phyloP scores from a whole-genome alignment of 2,888 invertebrate genomes.

The Noctua fimbriata region DNA sequence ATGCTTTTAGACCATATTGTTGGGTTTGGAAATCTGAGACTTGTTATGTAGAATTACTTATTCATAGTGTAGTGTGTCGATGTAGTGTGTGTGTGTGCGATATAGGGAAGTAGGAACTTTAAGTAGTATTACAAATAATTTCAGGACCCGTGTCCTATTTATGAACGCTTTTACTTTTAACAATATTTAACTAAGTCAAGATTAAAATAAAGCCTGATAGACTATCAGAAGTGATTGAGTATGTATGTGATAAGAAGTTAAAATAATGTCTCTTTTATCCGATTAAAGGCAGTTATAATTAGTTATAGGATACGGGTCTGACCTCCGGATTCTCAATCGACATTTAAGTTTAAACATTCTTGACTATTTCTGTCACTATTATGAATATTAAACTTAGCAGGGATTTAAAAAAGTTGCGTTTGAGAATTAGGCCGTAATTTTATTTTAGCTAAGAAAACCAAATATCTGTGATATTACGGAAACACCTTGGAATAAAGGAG shows the following conservation, averaged over 20 bases:
- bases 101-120: slow-evolving; percentile 21
- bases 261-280: neutral
- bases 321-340: slow-evolving; percentile 17
- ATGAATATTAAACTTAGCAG: neutral
- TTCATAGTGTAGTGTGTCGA: slow-evolving; percentile 25
- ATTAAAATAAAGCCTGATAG: slow-evolving; percentile 4
- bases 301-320: slow-evolving; percentile 17
- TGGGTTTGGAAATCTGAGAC: neutral
- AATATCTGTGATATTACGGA: slow-evolving; percentile 60
- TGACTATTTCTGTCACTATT: neutral
- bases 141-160: slow-evolving; percentile 12
- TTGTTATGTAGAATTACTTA: slow-evolving; percentile 9
- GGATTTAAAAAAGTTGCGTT: neutral
- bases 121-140: neutral
- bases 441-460: slow-evolving; percentile 27
- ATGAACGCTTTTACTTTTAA: neutral
- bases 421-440: slow-evolving; percentile 23
- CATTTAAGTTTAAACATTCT: neutral
- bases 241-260: neutral
- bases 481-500: slow-evolving; percentile 22
- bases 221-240: neutral
- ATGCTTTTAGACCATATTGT: slow-evolving; percentile 7
- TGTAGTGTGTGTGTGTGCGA: slow-evolving; percentile 24
- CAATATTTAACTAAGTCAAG: neutral
- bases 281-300: neutral